Evolutionary conservation across 2,113 vertebrate species (phyloP).

Genomic region (Rhadina sibilatrix): DNA sequence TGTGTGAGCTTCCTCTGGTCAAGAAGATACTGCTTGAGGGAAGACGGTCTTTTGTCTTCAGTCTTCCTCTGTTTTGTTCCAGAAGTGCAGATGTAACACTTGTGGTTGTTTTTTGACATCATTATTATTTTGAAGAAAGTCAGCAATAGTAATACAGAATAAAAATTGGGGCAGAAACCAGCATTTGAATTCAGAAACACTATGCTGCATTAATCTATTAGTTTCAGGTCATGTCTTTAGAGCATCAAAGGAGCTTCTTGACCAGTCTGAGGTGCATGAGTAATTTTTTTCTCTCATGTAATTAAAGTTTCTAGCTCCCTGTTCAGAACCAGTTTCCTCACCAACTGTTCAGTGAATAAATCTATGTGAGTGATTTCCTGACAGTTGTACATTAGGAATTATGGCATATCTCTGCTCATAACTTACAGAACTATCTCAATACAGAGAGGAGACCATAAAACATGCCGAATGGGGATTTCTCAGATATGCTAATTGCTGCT

Average conservation of each 20-base stretch:
- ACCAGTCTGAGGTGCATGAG: conserved; percentile 16
- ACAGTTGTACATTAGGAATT: conserved; percentile 63
- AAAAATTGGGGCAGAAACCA: background rate
- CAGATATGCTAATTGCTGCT: conserved; percentile 61
- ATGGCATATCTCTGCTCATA: conserved; percentile 46
- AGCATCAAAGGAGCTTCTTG: conserved; percentile 38
- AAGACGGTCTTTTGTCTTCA: background rate
- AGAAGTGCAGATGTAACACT: background rate
- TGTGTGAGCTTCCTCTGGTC: conserved; percentile 21
- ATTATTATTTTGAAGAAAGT: background rate
- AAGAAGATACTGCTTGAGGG: background rate
- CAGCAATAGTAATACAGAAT: background rate
- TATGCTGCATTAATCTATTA: background rate
- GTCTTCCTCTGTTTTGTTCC: background rate
- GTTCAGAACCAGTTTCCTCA: conserved; percentile 53
- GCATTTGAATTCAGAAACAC: conserved; percentile 26
- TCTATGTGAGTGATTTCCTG: conserved; percentile 53
- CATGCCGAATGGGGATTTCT: conserved; percentile 42
- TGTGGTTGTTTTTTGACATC: background rate
- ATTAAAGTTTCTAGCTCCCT: conserved; percentile 48
- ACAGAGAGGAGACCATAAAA: conserved; percentile 52
- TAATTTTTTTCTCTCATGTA: conserved; percentile 36
- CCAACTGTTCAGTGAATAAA: conserved; percentile 61
- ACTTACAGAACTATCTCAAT: conserved; percentile 50
- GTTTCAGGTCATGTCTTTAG: conserved; percentile 1